Percentiles rank a stretch among this genome's conserved stretches.
These are phyloP conservation scores for Caradrina kadenii DNA, from an alignment of 2,888 invertebrate species.

Conservation along the genomic window DNA sequence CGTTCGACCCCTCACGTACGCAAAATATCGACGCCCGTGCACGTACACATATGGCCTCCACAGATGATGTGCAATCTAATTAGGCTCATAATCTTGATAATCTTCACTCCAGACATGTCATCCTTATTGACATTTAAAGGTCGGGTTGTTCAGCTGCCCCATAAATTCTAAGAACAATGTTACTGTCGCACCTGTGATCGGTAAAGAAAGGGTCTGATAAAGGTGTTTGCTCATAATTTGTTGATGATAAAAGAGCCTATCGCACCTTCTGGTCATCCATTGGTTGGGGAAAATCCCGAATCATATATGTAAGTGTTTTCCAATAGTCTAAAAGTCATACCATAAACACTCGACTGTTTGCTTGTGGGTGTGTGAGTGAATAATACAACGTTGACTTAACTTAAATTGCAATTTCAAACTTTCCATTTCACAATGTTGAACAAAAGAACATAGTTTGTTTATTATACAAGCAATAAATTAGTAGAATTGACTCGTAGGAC, in stretches of 20 bases:
- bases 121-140: conserved; percentile 62
- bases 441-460: conserved; percentile 59
- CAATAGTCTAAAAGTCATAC: neutral
- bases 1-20: conserved; percentile 71
- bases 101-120: conserved; percentile 52
- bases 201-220: conserved; percentile 11
- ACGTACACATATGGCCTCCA: conserved; percentile 64
- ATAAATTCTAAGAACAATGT: conserved; percentile 28
- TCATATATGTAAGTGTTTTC: neutral
- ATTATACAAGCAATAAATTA: conserved; percentile 69
- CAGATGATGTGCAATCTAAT: conserved; percentile 69
- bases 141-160: conserved; percentile 48
- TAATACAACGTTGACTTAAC: conserved; percentile 33
- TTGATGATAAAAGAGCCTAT: neutral
- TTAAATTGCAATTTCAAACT: conserved; percentile 47
- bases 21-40: conserved; percentile 69
- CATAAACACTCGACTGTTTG: neutral
- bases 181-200: conserved; percentile 19
- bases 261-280: neutral
- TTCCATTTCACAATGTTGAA: conserved; percentile 60
- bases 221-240: neutral
- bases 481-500: conserved; percentile 74
- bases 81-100: conserved; percentile 65
- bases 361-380: neutral
- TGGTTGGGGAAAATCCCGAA: neutral